Conservation (phyloP, 2,888 invertebrate species). For the Scaptomyza reducta region DNA sequence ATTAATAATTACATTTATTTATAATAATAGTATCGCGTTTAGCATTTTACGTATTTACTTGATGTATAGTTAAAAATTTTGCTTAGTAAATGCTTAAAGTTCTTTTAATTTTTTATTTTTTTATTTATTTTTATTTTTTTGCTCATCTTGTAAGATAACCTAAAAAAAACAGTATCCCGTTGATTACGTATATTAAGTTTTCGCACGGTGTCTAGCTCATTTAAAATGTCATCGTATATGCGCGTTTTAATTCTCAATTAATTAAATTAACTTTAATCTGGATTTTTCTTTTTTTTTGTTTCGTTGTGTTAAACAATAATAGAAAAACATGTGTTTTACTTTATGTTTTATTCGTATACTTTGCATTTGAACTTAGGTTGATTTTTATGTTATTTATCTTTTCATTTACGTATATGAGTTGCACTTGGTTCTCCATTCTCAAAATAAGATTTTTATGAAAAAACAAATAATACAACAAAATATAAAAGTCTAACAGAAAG, state of each 20-base stretch:
- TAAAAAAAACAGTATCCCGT: conserved; percentile 43
- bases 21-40: conserved; percentile 61
- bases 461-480: conserved; percentile 18
- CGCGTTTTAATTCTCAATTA: conserved; percentile 73
- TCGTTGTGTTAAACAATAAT: conserved; percentile 67
- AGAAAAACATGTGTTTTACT: conserved; percentile 64
- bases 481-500: conserved; percentile 55
- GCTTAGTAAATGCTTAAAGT: conserved; percentile 75
- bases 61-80: conserved; percentile 51
- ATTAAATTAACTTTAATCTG: conserved; percentile 73
- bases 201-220: conserved; percentile 70
- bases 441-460: conserved; percentile 39
- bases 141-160: conserved; percentile 40
- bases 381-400: conserved; percentile 62
- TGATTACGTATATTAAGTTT: conserved; percentile 70
- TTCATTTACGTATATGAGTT: conserved; percentile 77
- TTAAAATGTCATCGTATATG: conserved; percentile 82
- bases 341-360: conserved; percentile 83
- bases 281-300: conserved; percentile 45
- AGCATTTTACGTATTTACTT: conserved; percentile 56
- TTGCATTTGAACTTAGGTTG: conserved; percentile 85
- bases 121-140: conserved; percentile 37
- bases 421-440: conserved; percentile 56
- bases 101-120: conserved; percentile 11
- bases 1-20: conserved; percentile 58